These are phyloP conservation scores for Drosophila paramelanica DNA, from an alignment of 2,888 invertebrate genomes.

Conservation along the genomic window DNA sequence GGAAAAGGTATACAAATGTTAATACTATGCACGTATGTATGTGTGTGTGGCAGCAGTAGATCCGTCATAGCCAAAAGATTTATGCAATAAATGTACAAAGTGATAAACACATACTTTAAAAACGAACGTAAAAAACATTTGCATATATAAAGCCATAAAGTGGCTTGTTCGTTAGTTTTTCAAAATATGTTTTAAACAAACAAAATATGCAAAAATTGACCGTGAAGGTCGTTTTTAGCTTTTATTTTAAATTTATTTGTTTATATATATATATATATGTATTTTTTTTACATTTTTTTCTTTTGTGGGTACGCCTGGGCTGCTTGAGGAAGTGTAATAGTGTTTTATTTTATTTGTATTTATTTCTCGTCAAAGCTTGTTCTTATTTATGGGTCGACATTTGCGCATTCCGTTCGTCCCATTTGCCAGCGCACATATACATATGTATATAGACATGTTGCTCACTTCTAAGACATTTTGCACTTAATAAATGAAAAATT, in stretches of 20 bases:
- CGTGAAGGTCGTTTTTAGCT: conserved; percentile 59
- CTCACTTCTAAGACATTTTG: conserved; percentile 50
- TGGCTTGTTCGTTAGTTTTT: conserved; percentile 6
- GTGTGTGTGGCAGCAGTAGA: conserved; percentile 7
- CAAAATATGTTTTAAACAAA: conserved; percentile 29
- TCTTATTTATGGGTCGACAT: conserved; percentile 77
- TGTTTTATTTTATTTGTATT: conserved; percentile 24
- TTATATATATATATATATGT: conserved; percentile 5
- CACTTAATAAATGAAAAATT: conserved; percentile 66
- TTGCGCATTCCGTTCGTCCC: conserved; percentile 69
- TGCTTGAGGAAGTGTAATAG: conserved; percentile 60
- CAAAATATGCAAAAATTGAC: conserved; percentile 46
- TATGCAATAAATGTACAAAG: conserved; percentile 18
- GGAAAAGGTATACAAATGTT: conserved; percentile 14
- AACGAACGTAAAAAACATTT: conserved; percentile 2
- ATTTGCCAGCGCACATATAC: conserved; percentile 27
- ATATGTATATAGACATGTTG: conserved; percentile 16
- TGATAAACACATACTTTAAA: conserved; percentile 6
- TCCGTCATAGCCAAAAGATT: conserved; percentile 11
- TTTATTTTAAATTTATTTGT: conserved; percentile 38
- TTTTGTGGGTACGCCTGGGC: conserved; percentile 29
- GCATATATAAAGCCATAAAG: not conserved
- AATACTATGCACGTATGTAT: not conserved
- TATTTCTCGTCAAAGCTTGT: conserved; percentile 38
- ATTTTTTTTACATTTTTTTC: conserved; percentile 38